Evolutionary conservation across 2,888 invertebrate species (phyloP).

Genomic region (Ptychoptera albimana): DNA sequence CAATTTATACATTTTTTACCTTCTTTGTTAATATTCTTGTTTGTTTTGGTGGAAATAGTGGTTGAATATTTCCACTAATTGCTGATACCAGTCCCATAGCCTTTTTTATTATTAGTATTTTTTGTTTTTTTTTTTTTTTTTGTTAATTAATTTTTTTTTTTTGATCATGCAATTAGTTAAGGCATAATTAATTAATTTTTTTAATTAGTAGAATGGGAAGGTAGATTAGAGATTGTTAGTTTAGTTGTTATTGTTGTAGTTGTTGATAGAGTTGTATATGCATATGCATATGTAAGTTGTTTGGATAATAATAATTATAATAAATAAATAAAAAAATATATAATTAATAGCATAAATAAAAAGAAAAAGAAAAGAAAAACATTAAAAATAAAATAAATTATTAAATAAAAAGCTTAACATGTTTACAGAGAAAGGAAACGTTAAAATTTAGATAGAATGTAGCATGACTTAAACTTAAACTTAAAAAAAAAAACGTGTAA

Average conservation of each 20-base stretch:
- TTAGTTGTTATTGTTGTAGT: no score
- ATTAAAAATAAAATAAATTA: no score
- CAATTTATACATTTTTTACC: conserved; percentile 17
- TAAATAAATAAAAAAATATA: neutral
- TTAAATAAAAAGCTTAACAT: no score
- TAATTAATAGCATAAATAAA: neutral
- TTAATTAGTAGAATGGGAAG: neutral
- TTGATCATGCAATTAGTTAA: no score
- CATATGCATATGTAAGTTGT: neutral
- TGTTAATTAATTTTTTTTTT: no score
- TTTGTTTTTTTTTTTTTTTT: neutral
- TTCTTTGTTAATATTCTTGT: conserved; percentile 22
- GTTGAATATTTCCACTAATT: conserved; percentile 18
- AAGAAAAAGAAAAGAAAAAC: no score
- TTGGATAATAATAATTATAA: neutral
- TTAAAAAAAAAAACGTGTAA: no score
- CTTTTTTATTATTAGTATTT: conserved; percentile 11
- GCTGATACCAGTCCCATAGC: conserved; percentile 11
- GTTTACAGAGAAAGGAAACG: no score
- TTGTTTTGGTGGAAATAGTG: conserved; percentile 30
- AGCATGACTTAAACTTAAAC: no score
- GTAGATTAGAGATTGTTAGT: neutral
- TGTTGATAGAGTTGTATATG: neutral
- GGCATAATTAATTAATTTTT: conserved; percentile 8
- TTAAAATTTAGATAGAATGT: no score